phyloP scores from a whole-genome alignment of 2,888 invertebrate species.

The Xylota sylvarum region DNA sequence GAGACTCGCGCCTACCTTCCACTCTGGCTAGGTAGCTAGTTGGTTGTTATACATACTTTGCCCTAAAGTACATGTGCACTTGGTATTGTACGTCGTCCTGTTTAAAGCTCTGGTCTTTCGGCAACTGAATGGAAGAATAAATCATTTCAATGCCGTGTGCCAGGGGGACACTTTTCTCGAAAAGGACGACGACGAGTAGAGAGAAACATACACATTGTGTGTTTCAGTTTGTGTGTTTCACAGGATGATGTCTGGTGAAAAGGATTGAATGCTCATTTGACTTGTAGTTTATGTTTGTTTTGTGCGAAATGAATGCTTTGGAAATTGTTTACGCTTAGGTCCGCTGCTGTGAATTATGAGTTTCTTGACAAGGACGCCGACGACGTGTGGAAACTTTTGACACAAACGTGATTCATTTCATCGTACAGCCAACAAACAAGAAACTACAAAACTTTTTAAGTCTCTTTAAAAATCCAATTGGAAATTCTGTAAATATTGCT shows the following conservation, averaged over 20 bases:
- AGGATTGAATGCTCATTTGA: conserved; percentile 47
- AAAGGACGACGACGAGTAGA: not conserved
- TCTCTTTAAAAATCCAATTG: not conserved
- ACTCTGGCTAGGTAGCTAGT: not conserved
- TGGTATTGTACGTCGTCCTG: conserved; percentile 21
- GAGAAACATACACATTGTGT: not conserved
- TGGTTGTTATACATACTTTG: conserved; percentile 3
- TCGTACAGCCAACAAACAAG: not conserved
- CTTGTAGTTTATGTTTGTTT: conserved; percentile 15
- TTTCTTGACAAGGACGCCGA: not conserved
- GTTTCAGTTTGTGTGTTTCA: not conserved
- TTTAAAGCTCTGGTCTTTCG: not conserved
- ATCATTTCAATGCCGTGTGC: conserved; percentile 46
- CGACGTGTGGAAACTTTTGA: not conserved
- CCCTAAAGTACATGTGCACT: conserved; percentile 38
- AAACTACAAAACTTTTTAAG: not conserved
- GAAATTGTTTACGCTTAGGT: not conserved
- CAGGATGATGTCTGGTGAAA: conserved; percentile 22
- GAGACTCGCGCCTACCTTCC: not conserved
- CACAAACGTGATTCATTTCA: not conserved
- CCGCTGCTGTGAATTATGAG: not conserved
- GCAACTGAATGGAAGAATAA: conserved; percentile 31
- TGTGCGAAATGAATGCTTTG: conserved; percentile 11
- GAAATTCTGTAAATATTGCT: not conserved
- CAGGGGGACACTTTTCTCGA: not conserved